A percentile compares a stretch with the other conserved stretches of the same genome.
These are phyloP conservation scores for Trogon melanurus DNA, from an alignment of 2,113 vertebrate genomes.

Conservation along the genomic window DNA sequence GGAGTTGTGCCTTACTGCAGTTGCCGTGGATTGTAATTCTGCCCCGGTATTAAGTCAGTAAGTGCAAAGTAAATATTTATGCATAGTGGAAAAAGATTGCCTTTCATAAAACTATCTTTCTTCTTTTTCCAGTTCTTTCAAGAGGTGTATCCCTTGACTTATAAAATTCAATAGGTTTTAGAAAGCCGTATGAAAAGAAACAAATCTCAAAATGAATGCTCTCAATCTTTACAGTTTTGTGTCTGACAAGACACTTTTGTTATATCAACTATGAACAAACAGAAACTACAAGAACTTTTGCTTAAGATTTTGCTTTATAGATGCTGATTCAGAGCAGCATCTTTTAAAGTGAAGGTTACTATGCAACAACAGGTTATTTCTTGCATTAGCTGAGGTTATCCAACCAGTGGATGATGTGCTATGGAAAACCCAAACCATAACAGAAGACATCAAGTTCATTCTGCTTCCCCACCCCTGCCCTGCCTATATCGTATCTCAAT, in stretches of 20 bases:
- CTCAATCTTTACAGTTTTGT: background rate
- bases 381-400: background rate
- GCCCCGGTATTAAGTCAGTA: background rate
- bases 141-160: background rate
- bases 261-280: background rate
- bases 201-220: background rate
- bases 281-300: background rate
- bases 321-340: background rate
- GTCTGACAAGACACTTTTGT: background rate
- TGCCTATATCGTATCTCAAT: background rate
- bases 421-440: background rate
- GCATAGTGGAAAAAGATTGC: background rate
- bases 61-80: background rate
- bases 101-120: background rate
- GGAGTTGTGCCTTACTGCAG: background rate
- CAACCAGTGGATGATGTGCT: background rate
- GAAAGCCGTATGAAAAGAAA: background rate
- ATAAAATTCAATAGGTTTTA: background rate
- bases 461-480: rapidly evolving
- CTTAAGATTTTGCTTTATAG: background rate
- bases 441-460: background rate
- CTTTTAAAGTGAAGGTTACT: background rate
- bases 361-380: background rate
- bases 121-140: background rate
- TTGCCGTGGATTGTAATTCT: background rate